Percentiles rank a stretch among this genome's conserved stretches.
phyloP scores from a whole-genome alignment of 2,797 vertebrate genomes.

The Limnodromus scolopaceus region DNA sequence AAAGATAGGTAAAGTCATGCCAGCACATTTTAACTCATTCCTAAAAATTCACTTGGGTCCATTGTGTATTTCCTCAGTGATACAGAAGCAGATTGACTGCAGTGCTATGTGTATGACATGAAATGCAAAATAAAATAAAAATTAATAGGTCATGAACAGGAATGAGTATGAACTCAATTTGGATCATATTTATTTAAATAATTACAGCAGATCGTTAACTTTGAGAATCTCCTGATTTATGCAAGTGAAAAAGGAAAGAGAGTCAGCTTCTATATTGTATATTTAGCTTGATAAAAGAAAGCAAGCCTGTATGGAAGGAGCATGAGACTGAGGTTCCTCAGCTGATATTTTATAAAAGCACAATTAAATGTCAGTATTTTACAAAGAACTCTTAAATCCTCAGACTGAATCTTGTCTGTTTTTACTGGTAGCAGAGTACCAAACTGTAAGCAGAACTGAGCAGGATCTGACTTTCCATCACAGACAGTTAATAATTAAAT shows the following conservation, averaged over 20 bases:
- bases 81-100: neutral
- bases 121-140: constrained; percentile 18
- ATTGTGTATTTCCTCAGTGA: neutral
- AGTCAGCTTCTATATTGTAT: neutral
- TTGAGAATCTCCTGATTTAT: neutral
- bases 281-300: constrained; percentile 47
- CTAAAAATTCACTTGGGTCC: constrained; percentile 12
- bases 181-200: constrained; percentile 30
- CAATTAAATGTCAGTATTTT: constrained; percentile 49
- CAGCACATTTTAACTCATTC: constrained; percentile 44
- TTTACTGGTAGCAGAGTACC: constrained; percentile 75
- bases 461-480: constrained; percentile 87
- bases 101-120: neutral
- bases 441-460: constrained; percentile 75
- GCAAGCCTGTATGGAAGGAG: constrained; percentile 19
- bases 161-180: neutral
- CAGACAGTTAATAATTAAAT: constrained; percentile 95
- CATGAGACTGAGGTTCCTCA: constrained; percentile 29
- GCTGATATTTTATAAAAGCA: constrained; percentile 53
- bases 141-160: neutral
- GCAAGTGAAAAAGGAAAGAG: neutral
- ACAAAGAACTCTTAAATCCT: constrained; percentile 53
- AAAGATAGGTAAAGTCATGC: constrained; percentile 33
- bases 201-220: neutral
- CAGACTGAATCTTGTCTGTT: constrained; percentile 58